Evolutionary conservation across 2,888 invertebrate genomes (phyloP).

Genomic region (Ectropis crepuscularia): DNA sequence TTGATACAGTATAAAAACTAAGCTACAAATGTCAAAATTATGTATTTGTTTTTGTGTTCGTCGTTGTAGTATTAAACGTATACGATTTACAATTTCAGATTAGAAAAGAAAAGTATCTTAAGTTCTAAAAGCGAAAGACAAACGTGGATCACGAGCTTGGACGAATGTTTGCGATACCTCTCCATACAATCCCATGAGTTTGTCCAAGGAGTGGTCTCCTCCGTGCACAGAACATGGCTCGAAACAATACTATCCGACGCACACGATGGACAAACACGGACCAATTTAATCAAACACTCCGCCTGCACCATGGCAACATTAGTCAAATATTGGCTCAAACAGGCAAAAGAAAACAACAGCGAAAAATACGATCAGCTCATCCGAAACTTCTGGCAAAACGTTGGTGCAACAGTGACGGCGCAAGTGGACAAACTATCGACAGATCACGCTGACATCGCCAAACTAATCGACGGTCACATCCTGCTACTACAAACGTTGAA

Average conservation of each 20-base stretch:
- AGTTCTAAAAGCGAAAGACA: slow-evolving; percentile 88
- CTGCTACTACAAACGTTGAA: slow-evolving; percentile 61
- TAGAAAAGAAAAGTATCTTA: slow-evolving; percentile 84
- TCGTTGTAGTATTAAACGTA: too few species aligned
- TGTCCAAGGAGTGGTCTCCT: slow-evolving; percentile 51
- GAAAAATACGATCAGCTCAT: slow-evolving; percentile 63
- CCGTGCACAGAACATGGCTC: slow-evolving; percentile 64
- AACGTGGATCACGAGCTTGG: slow-evolving; percentile 87
- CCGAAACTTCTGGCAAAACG: slow-evolving; percentile 73
- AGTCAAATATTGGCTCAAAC: slow-evolving; percentile 66
- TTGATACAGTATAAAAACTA: too few species aligned
- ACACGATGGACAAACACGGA: slow-evolving; percentile 40
- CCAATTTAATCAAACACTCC: slow-evolving; percentile 56
- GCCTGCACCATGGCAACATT: slow-evolving; percentile 57
- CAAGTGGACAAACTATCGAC: slow-evolving; percentile 69
- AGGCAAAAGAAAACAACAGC: slow-evolving; percentile 47
- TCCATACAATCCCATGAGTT: slow-evolving; percentile 52
- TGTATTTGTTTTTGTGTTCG: too few species aligned
- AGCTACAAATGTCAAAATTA: too few species aligned
- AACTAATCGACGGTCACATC: slow-evolving; percentile 71
- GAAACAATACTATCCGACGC: slow-evolving; percentile 43
- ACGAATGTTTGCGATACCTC: slow-evolving; percentile 88
- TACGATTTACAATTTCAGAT: slow-evolving; percentile 65
- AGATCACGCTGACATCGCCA: slow-evolving; percentile 65
- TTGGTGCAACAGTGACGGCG: slow-evolving; percentile 55